phyloP scores from a whole-genome alignment of 1,140 invertebrate genomes.

The Aricia agestis region DNA sequence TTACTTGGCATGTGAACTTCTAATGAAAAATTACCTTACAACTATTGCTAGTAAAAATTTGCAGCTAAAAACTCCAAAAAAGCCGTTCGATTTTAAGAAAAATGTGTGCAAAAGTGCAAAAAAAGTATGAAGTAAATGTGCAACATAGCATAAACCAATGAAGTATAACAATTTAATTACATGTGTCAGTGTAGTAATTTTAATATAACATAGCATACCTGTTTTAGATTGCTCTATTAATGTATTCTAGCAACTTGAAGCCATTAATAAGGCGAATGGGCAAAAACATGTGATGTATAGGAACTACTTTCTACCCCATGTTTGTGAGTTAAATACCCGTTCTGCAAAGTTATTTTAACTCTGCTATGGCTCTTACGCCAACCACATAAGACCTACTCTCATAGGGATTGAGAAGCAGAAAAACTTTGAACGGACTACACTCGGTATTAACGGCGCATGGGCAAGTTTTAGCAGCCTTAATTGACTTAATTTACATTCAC shows the following conservation, averaged over 20 bases:
- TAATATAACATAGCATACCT: background rate
- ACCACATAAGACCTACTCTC: too few species aligned
- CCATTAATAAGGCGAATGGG: background rate
- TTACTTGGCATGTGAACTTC: too few species aligned
- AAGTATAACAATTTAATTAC: background rate
- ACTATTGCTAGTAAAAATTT: too few species aligned
- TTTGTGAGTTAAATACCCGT: background rate
- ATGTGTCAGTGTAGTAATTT: background rate
- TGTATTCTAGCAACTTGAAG: background rate
- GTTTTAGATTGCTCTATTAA: constrained; percentile 1
- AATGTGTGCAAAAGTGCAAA: too few species aligned
- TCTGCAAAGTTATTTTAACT: too few species aligned
- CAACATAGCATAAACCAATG: background rate
- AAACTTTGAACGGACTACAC: too few species aligned
- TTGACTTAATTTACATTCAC: background rate
- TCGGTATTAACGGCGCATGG: background rate
- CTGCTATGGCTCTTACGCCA: too few species aligned
- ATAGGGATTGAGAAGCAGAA: too few species aligned
- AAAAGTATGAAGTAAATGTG: background rate
- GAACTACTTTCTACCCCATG: background rate
- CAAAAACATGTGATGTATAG: constrained; percentile 1
- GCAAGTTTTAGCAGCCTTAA: background rate
- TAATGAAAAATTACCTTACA: too few species aligned
- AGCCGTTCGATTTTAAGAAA: too few species aligned
- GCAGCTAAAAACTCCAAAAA: too few species aligned